Evolutionary conservation across 2,797 vertebrate genomes (phyloP), one percentile per base, ranked within the genome.

Genomic region (Bradypodion ventrale): DNA sequence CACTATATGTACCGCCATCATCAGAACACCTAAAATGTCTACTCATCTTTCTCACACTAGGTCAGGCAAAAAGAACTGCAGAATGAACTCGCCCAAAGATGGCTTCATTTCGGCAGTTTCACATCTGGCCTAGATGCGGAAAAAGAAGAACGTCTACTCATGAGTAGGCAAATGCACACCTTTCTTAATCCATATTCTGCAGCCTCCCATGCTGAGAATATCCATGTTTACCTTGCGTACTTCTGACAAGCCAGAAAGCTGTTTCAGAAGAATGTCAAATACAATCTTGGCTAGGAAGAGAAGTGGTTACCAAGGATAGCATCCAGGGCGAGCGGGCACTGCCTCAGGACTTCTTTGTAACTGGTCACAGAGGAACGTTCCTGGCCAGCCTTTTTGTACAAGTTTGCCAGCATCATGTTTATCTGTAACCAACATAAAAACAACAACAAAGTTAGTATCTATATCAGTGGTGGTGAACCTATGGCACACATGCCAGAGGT

Each of bases 331-430:
- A 99, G 91, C 0, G 98, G 99, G 86, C 99, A 99, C 95, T 99
- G 99, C 73, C 98, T 96, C 89, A 99, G 95, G 52, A 99, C 99
- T 83, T 99, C 99, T 85, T 99, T 99, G 94, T 99, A 99, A 94
- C 99, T 99, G 0, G 98, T 99, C 85, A 99, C 99, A 0, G 99
- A 98, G 10, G 98, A 99, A 6, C 98, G 97, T 65, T 99, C 98
- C 93, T 99, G 99, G 56, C 99, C 99, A 0, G 99, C 98, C 83
- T 99, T 99, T 95, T 97, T 98, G 95, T 99, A 99, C 9, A 99
- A 94, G 88, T 99, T 99, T 42, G 98, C 99, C 87, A 99, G 87
- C 98, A 99, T 99, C 99, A 99, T 99, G 91, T 99, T 99, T 96
- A 99, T 99, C 99, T 99, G 86, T 49, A 90, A 89, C 29, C 69